Evolutionary conservation across 2,113 vertebrate species (phyloP), one percentile per base, ranked within the genome.

Genomic region (Puntigrus tetrazona): DNA sequence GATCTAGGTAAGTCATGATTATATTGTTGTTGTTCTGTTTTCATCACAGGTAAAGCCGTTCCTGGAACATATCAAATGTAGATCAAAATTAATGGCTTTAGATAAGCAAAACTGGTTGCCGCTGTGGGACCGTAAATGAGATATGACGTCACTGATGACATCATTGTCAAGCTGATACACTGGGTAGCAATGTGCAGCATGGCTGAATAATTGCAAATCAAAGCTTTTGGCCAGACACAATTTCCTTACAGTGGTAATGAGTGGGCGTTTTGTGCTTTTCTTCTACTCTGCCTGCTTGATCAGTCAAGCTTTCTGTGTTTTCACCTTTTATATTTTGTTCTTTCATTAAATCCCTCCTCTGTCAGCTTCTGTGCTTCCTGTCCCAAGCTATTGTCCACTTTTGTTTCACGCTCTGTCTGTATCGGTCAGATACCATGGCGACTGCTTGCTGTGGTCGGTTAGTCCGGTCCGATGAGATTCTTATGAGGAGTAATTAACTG

Each of bases 1-100:
- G 97, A 98, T 75, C 61, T 96, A 90, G 97, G 97, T 99, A 91
- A 91, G 97, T 94, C 69, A 67, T 55, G n/a, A 22, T 50, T 16
- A 50, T 50, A 5, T 73, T 86, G 16, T 85, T 41, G 63, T 22
- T 50, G 47, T 50, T 61, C 4, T 45, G 25, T 50, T 63, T 50
- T 20, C 18, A 22, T 8, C 55, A 41, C 22, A 78, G 36, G 34
- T 78, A 4, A 43, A 43, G 36, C 0, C 20, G 36, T 16, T 78
- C 13, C n/a, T 61, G n/a, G n/a, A 59, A 5, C 3, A 7, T 14
- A 43, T 2, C 7, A 7, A 41, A 61, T 61, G 13, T 18, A 41
- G 16, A 0, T 4, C 18, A 50, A 47, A 50, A 50, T 50, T 14
- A 7, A 20, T 50, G 16, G 5, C 47, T 20, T 50, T 20, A 50